Conservation (phyloP, 2,113 vertebrate species). For the Caracal caracal region DNA sequence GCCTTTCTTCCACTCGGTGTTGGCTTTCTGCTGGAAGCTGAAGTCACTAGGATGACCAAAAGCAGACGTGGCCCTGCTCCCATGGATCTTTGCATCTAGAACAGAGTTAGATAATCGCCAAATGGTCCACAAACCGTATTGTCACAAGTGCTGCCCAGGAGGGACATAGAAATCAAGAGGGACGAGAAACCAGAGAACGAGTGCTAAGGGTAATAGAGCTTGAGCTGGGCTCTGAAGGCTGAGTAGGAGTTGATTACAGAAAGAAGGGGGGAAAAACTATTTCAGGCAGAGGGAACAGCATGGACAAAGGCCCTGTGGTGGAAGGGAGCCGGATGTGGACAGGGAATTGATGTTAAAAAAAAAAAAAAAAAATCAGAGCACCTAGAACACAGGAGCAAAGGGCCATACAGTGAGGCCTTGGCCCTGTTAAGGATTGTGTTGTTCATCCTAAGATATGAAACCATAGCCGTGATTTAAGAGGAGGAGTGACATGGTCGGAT, state of each 20-base stretch:
- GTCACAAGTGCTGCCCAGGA: background rate
- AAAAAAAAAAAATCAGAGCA: background rate
- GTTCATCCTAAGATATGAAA: background rate
- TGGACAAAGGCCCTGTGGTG: background rate
- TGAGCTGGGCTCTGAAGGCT: background rate
- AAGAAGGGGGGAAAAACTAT: background rate
- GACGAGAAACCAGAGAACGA: background rate
- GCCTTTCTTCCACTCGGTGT: background rate
- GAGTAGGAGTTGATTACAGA: background rate
- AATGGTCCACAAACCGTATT: background rate
- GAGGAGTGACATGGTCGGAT: background rate
- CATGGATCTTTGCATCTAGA: background rate
- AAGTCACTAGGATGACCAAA: background rate
- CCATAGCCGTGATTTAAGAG: background rate
- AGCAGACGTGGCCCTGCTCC: background rate
- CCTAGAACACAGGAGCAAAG: background rate
- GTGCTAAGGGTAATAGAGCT: background rate
- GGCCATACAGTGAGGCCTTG: rapidly evolving
- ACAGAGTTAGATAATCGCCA: background rate
- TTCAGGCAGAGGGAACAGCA: background rate
- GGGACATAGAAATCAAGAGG: background rate
- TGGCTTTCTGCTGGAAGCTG: background rate
- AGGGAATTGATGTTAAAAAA: background rate
- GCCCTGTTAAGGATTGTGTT: background rate
- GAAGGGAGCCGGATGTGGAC: background rate